Base-by-base conservation (phyloP, 92 coral and sea anemone species). In the Zoanthus solanderi region DNA sequence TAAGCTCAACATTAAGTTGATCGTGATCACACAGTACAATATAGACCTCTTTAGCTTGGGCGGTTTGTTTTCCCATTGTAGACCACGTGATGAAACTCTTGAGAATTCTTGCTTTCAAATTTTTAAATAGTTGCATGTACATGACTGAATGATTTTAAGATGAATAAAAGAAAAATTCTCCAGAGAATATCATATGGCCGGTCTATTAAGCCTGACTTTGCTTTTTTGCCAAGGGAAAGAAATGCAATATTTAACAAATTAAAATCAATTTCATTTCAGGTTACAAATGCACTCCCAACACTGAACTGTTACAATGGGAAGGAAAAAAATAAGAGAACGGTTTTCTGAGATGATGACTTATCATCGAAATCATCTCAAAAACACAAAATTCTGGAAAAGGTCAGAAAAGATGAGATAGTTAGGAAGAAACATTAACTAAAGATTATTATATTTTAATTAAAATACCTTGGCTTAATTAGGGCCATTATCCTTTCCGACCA, bases 371-470 rank as follows among this genome's bases (percentile, higher is more conserved):
- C 89, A 86, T 65, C 75, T 63, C 18, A 76, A 63, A 53, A 86
- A 76, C 89, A 86, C 89, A 76, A 86, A 86, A 63, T 76, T 76
- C 83, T 76, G 89, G 84, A 86, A 86, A 86, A 63, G 89, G 34
- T 76, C 76, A 63, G 65, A 86, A 86, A 86, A 86, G 89, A 50
- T 86, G 88, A 57, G 88, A 74, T 85, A 58, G 54, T 1, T 50
- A 50, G 7, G n/a, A n/a, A 83, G 45, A 83, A 83, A 83, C 66
- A 83, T 71, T 48, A 73, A 84, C 72, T 72, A 72, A 30, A 72
- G 9, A 72, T 50, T 50, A 53, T 31, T 3, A 50, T 50, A 32
- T 72, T 84, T 15, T 61, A 71, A 32, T 84, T 32, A 72, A 72
- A 48, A 18, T 61, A 44, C 68, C 72, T 72, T 42, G 88, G 87